Percentiles rank a stretch among this genome's conserved stretches.
These are phyloP conservation scores for Dolichoris vasculosae DNA, from an alignment of 1,140 invertebrate species.

Conservation along the genomic window DNA sequence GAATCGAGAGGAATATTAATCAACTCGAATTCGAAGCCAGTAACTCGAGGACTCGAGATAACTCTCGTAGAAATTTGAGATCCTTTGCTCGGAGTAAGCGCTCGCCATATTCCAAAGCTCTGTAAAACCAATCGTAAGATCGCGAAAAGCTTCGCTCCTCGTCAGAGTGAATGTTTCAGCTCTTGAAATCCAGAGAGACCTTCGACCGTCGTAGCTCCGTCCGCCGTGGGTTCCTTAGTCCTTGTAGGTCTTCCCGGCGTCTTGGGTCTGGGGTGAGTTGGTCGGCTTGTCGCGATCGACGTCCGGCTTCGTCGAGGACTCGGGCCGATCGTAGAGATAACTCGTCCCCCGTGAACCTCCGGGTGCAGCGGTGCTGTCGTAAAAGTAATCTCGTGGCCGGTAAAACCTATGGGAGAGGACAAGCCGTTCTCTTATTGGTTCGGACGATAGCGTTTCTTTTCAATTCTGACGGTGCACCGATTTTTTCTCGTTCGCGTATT, in stretches of 20 bases:
- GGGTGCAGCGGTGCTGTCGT: conserved; percentile 68
- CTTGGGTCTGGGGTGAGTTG: conserved; percentile 64
- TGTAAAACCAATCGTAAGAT: neutral
- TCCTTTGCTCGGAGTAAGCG: neutral
- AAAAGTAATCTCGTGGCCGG: conserved; percentile 71
- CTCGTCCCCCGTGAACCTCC: conserved; percentile 69
- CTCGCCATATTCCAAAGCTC: neutral
- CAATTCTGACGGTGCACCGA: neutral
- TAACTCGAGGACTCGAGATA: neutral
- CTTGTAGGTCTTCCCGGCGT: conserved; percentile 67
- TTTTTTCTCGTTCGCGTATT: neutral
- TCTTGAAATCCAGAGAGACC: neutral
- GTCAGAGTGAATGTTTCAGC: neutral
- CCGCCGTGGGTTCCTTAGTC: conserved; percentile 53
- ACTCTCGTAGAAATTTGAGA: neutral
- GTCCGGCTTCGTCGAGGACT: conserved; percentile 69
- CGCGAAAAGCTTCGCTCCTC: neutral
- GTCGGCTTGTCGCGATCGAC: conserved; percentile 66
- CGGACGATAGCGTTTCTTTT: neutral
- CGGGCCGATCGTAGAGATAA: conserved; percentile 70
- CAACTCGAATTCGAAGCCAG: neutral
- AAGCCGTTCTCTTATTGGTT: neutral
- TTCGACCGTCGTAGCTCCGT: neutral
- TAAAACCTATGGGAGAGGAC: conserved; percentile 57
- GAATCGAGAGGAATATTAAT: neutral